Conservation (phyloP, 2,797 vertebrate species). For the Neopelma chrysocephalum region DNA sequence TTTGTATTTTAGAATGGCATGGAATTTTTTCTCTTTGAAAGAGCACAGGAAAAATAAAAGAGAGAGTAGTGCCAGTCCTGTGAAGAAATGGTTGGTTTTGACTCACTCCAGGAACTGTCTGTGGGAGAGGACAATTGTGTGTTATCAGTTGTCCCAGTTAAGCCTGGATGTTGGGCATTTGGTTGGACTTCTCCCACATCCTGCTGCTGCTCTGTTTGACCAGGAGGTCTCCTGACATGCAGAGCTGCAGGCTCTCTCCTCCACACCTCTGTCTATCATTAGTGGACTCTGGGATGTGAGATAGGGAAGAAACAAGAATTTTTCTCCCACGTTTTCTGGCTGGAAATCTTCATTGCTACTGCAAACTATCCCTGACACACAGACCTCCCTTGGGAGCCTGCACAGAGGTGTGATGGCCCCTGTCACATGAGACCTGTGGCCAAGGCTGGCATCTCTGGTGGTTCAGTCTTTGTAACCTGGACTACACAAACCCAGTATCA, state of each 20-base stretch:
- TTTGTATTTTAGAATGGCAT: background rate
- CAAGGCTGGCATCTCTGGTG: background rate
- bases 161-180: background rate
- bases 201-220: background rate
- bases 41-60: background rate
- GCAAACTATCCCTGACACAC: background rate
- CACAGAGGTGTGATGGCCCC: background rate
- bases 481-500: rapidly evolving
- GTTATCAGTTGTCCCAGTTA: background rate
- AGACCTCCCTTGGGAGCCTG: rapidly evolving
- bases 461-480: background rate
- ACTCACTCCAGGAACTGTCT: background rate
- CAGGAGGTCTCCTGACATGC: background rate
- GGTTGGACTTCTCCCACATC: background rate
- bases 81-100: background rate
- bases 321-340: background rate
- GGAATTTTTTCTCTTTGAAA: background rate
- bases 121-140: background rate
- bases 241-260: background rate
- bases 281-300: background rate
- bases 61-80: background rate
- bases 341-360: background rate
- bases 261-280: rapidly evolving
- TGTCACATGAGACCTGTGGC: background rate
- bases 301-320: background rate